A percentile compares a stretch with the other conserved stretches of the same genome.
Evolutionary conservation across 1,140 invertebrate species (phyloP).

Genomic region (Brachionus rubens): DNA sequence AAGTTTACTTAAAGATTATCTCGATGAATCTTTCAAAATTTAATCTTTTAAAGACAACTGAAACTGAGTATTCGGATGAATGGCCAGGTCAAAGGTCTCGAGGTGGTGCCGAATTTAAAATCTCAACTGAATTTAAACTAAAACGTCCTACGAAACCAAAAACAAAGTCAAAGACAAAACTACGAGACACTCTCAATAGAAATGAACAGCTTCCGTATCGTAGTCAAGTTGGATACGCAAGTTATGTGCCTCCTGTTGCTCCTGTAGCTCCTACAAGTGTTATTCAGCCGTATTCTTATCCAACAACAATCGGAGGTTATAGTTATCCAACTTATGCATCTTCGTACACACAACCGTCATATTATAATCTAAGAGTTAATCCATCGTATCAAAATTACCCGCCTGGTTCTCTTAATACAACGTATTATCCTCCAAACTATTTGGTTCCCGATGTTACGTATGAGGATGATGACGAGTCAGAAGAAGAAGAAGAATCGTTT

Average conservation of each 20-base stretch:
- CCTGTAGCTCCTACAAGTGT: no score
- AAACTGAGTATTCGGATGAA: background rate
- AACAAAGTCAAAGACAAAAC: no score
- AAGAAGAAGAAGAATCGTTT: background rate
- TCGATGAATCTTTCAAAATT: background rate
- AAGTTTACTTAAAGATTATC: background rate
- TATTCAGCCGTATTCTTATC: no score
- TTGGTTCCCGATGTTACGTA: background rate
- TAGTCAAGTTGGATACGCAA: background rate
- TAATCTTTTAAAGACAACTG: background rate
- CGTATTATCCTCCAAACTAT: background rate
- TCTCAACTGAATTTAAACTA: background rate
- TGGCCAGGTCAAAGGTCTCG: background rate
- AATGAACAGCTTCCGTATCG: no score
- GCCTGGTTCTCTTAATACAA: no score
- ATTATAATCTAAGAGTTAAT: background rate
- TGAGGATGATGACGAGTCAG: constrained; percentile 9
- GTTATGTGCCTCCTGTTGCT: background rate
- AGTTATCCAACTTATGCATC: background rate
- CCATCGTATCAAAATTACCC: background rate
- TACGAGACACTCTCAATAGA: no score
- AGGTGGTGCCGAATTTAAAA: constrained; percentile 8
- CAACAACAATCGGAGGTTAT: no score
- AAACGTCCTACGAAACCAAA: background rate
- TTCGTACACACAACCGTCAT: background rate